Evolutionary conservation across 2,888 invertebrate genomes (phyloP).

Genomic region (Operophtera brumata): DNA sequence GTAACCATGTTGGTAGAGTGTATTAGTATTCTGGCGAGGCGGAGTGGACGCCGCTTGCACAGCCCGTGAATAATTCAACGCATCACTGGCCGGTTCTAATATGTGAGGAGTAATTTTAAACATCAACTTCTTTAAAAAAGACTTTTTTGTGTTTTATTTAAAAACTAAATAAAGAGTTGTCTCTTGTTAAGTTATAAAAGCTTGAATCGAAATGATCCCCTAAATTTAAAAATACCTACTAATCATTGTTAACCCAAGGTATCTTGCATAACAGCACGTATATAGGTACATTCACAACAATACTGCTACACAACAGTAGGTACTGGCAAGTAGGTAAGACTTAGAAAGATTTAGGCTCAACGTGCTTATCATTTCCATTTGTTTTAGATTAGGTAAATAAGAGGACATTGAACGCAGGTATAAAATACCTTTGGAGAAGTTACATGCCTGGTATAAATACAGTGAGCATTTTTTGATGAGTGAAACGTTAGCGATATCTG

Average conservation of each 20-base stretch:
- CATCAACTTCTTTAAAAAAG: slow-evolving; percentile 36
- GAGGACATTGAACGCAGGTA: slow-evolving; percentile 39
- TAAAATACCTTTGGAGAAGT: slow-evolving; percentile 30
- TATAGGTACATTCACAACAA: too few species aligned
- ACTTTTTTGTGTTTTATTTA: slow-evolving; percentile 5
- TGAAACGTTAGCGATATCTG: slow-evolving; percentile 63
- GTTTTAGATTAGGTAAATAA: slow-evolving; percentile 6
- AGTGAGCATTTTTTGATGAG: slow-evolving; percentile 51
- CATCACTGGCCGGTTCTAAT: slow-evolving; percentile 47
- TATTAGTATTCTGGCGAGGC: slow-evolving; percentile 55
- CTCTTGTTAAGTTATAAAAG: background rate
- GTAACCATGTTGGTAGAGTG: slow-evolving; percentile 37
- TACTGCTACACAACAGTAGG: too few species aligned
- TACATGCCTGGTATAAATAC: slow-evolving; percentile 39
- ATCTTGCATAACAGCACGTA: background rate
- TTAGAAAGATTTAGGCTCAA: background rate
- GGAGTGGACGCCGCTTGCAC: slow-evolving; percentile 43
- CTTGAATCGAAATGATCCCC: background rate
- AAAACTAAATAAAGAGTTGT: background rate
- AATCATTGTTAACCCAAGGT: background rate
- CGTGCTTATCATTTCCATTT: slow-evolving; percentile 1
- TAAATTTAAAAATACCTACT: background rate
- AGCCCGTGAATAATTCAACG: slow-evolving; percentile 58
- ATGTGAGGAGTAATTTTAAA: slow-evolving; percentile 55
- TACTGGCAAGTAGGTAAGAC: background rate